phyloP scores from a whole-genome alignment of 2,113 vertebrate species.

The Oreochromis niloticus region DNA sequence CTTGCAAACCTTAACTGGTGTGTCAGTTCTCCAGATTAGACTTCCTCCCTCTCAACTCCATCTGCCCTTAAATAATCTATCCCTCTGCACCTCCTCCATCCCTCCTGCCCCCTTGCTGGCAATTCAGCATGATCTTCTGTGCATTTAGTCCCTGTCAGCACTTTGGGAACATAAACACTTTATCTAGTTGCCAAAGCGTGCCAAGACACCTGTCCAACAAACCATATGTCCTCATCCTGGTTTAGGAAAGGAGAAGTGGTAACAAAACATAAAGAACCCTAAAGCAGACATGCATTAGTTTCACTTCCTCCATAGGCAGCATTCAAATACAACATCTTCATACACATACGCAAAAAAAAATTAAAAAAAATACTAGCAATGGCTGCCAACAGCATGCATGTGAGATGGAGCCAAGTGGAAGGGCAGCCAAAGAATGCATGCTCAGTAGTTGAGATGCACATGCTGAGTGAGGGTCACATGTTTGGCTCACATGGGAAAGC shows the following conservation, averaged over 20 bases:
- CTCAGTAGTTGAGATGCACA: slow-evolving; percentile 46
- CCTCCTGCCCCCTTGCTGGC: slow-evolving; percentile 1
- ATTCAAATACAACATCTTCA: slow-evolving; percentile 6
- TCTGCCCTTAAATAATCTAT: slow-evolving; percentile 4
- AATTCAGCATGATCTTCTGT: slow-evolving; percentile 48
- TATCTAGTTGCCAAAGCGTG: slow-evolving; percentile 50
- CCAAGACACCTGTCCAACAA: slow-evolving; percentile 59
- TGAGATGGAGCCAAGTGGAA: slow-evolving; percentile 52
- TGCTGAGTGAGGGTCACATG: slow-evolving; percentile 43
- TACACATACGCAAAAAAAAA: background rate
- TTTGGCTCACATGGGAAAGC: slow-evolving; percentile 24
- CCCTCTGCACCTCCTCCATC: background rate
- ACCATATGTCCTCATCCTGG: slow-evolving; percentile 32
- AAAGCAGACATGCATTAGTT: background rate
- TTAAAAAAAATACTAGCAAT: slow-evolving; percentile 5
- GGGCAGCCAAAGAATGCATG: slow-evolving; percentile 61
- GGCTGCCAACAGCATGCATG: slow-evolving; percentile 34
- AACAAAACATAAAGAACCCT: background rate
- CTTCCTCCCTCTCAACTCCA: background rate
- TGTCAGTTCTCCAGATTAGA: background rate
- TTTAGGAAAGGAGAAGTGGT: background rate
- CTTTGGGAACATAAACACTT: slow-evolving; percentile 58
- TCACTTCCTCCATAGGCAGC: background rate
- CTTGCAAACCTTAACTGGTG: background rate
- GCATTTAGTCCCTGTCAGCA: slow-evolving; percentile 44